Percentiles rank a stretch among this genome's conserved stretches.
phyloP scores from a whole-genome alignment of 2,888 invertebrate species.

The Palloptera scutellata region DNA sequence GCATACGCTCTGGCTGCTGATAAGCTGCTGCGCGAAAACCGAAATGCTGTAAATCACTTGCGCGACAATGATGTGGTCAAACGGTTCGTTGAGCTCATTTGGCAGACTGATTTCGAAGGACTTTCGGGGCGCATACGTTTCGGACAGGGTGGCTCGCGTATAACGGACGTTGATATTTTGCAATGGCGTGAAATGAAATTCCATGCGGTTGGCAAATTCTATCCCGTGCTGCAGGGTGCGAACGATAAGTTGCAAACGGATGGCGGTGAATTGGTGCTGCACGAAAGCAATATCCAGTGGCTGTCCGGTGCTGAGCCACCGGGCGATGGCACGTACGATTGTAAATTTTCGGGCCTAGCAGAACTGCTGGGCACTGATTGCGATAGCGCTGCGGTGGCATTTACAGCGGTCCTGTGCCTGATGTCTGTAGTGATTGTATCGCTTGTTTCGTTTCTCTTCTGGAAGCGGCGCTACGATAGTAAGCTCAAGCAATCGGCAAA shows the following conservation, averaged over 20 bases:
- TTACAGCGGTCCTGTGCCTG: conserved; percentile 70
- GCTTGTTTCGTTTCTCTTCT: conserved; percentile 70
- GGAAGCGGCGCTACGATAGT: conserved; percentile 74
- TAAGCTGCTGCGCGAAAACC: conserved; percentile 68
- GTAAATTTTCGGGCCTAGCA: conserved; percentile 75
- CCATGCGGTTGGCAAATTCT: conserved; percentile 68
- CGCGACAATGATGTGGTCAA: conserved; percentile 43
- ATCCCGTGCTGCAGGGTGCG: conserved; percentile 65
- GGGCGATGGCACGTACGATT: conserved; percentile 74
- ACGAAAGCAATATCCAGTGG: conserved; percentile 71
- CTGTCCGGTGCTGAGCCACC: conserved; percentile 68
- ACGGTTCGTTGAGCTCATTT: conserved; percentile 70
- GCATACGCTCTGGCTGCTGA: conserved; percentile 77
- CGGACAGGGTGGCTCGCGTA: conserved; percentile 73
- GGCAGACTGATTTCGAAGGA: conserved; percentile 75
- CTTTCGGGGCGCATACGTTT: conserved; percentile 79
- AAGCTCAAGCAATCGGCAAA: conserved; percentile 73
- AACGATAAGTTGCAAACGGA: conserved; percentile 62
- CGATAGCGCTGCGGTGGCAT: conserved; percentile 70
- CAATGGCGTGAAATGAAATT: conserved; percentile 69
- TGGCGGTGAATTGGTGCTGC: conserved; percentile 67
- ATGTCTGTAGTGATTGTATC: conserved; percentile 60
- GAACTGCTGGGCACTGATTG: conserved; percentile 75
- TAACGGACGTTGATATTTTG: conserved; percentile 69
- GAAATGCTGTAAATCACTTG: conserved; percentile 45